Conservation (phyloP, 2,888 invertebrate genomes). For the Siphlonurus alternatus region DNA sequence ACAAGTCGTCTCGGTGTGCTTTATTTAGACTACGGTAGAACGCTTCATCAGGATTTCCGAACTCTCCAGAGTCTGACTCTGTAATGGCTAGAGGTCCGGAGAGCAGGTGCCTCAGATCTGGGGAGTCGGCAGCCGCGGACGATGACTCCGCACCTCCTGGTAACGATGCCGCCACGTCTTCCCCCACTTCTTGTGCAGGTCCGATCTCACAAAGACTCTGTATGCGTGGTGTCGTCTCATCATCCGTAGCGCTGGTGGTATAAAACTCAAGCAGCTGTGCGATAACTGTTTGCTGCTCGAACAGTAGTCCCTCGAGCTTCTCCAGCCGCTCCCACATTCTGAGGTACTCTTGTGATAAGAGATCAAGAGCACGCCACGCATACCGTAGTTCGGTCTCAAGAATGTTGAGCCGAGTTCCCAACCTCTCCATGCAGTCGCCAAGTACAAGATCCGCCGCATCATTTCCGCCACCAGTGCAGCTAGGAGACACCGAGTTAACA, state of each 20-base stretch:
- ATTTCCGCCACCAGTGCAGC: neutral
- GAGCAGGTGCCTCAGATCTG: neutral
- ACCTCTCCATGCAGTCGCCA: slow-evolving; percentile 80
- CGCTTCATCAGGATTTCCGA: slow-evolving; percentile 49
- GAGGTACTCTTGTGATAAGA: slow-evolving; percentile 80
- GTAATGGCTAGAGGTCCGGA: neutral
- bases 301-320: slow-evolving; percentile 67
- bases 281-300: slow-evolving; percentile 82
- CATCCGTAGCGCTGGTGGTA: slow-evolving; percentile 27
- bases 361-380: slow-evolving; percentile 81
- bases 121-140: neutral
- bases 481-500: neutral
- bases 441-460: slow-evolving; percentile 37
- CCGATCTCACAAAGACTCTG: neutral
- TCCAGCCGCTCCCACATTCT: slow-evolving; percentile 88
- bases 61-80: neutral
- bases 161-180: neutral
- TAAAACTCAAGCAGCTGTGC: slow-evolving; percentile 71
- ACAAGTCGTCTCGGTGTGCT: slow-evolving; percentile 63
- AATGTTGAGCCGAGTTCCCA: slow-evolving; percentile 70
- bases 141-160: neutral
- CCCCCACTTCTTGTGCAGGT: slow-evolving; percentile 3
- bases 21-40: slow-evolving; percentile 78
- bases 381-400: slow-evolving; percentile 82
- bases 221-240: neutral